These are phyloP conservation scores for Branchipolynoe longqiensis DNA, from an alignment of 2,888 invertebrate genomes.

Conservation along the genomic window DNA sequence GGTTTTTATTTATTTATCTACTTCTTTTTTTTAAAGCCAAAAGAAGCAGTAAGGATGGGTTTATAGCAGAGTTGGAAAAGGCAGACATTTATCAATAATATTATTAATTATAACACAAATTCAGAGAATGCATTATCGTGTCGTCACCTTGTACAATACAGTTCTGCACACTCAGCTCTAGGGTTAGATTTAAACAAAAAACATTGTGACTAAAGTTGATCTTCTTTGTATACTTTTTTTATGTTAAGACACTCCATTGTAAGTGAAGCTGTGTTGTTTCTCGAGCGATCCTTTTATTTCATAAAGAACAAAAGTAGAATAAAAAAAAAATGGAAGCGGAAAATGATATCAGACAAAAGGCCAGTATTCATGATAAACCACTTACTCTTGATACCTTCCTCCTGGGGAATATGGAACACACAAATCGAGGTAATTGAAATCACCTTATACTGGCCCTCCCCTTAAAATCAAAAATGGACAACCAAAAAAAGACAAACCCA, in stretches of 20 bases:
- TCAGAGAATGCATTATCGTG: conserved; percentile 38
- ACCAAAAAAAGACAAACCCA: too few species aligned
- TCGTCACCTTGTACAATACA: conserved; percentile 54
- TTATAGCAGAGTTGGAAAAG: conserved; percentile 13
- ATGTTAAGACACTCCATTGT: conserved; percentile 31
- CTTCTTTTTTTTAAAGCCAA: background rate
- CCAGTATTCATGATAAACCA: too few species aligned
- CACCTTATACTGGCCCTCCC: too few species aligned
- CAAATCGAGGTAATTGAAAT: too few species aligned
- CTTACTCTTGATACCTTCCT: too few species aligned
- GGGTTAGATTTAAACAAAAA: background rate
- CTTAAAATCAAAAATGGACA: too few species aligned
- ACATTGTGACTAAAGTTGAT: conserved; percentile 23
- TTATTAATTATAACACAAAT: conserved; percentile 42
- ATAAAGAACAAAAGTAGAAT: background rate
- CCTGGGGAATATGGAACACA: too few species aligned
- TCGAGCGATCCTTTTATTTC: background rate
- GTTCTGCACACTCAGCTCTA: conserved; percentile 33
- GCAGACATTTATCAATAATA: background rate
- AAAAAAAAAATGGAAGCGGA: too few species aligned
- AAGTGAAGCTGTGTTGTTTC: conserved; percentile 60
- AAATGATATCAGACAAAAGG: too few species aligned
- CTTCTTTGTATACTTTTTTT: conserved; percentile 15
- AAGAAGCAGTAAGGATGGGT: conserved; percentile 40
- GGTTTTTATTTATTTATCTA: background rate